Percentiles rank a stretch among this genome's conserved stretches.
Conservation (phyloP, 2,113 vertebrate species). For the Labeo rohita region DNA sequence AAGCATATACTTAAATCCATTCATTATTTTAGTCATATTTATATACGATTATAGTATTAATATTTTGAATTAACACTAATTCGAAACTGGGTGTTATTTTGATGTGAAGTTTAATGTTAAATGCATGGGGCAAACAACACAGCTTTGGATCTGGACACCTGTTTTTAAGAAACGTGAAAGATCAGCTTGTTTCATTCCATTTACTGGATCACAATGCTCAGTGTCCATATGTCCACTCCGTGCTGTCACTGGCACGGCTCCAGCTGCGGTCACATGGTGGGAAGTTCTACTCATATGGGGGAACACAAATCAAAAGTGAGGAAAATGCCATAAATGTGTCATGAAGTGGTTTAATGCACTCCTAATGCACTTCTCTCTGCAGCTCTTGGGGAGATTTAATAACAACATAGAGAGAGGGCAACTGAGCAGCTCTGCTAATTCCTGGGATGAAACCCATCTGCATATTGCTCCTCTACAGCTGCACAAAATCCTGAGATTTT, state of each 20-base stretch:
- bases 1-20: neutral
- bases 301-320: constrained; percentile 63
- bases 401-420: constrained; percentile 72
- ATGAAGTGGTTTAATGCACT: constrained; percentile 71
- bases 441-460: constrained; percentile 68
- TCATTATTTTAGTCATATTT: neutral
- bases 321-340: constrained; percentile 65
- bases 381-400: constrained; percentile 75
- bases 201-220: constrained; percentile 3
- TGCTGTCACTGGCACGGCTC: constrained; percentile 40
- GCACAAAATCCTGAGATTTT: constrained; percentile 64
- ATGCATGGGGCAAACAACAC: neutral
- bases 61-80: neutral
- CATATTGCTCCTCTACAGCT: constrained; percentile 72
- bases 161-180: constrained; percentile 12
- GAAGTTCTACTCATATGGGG: constrained; percentile 32
- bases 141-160: neutral
- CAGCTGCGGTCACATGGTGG: constrained; percentile 29
- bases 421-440: constrained; percentile 77
- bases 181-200: constrained; percentile 5
- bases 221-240: constrained; percentile 33
- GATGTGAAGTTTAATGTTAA: neutral
- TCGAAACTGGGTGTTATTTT: neutral
- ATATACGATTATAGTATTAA: neutral
- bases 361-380: constrained; percentile 68